These are phyloP conservation scores for Torymus texanus DNA, from an alignment of 2,888 invertebrate species.

Conservation along the genomic window DNA sequence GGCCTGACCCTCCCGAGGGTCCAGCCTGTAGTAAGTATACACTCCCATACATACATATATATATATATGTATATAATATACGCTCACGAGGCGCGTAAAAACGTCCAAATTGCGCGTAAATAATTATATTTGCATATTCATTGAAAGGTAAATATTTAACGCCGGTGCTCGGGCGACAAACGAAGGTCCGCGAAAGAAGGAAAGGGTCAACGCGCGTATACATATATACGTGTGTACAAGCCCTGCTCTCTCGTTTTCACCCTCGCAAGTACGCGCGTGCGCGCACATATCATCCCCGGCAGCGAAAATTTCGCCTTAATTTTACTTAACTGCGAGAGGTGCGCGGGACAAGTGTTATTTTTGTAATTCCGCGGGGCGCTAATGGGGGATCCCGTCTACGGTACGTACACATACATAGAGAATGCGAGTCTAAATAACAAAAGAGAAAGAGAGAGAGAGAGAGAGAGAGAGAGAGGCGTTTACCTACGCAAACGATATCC, in stretches of 20 bases:
- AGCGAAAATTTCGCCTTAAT: slow-evolving; percentile 69
- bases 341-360: slow-evolving; percentile 69
- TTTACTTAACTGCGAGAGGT: slow-evolving; percentile 67
- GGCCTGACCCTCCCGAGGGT: not conserved
- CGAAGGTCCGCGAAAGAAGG: slow-evolving; percentile 53
- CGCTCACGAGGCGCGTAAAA: slow-evolving; percentile 68
- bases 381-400: slow-evolving; percentile 61
- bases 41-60: too few species aligned
- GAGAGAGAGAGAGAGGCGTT: slow-evolving; percentile 29
- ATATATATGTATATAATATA: too few species aligned
- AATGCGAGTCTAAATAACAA: slow-evolving; percentile 31
- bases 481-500: slow-evolving; percentile 46
- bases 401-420: not conserved
- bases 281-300: slow-evolving; percentile 39
- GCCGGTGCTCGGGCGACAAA: slow-evolving; percentile 57
- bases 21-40: too few species aligned
- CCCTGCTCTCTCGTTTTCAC: slow-evolving; percentile 7
- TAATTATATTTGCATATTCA: slow-evolving; percentile 76
- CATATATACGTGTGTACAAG: slow-evolving; percentile 60
- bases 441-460: slow-evolving; percentile 31
- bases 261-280: slow-evolving; percentile 11
- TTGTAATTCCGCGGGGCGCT: slow-evolving; percentile 68
- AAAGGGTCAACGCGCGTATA: not conserved
- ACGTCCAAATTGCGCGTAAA: slow-evolving; percentile 75
- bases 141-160: slow-evolving; percentile 75